These are phyloP conservation scores for Betta splendens DNA, from an alignment of 2,797 vertebrate species.

Conservation along the genomic window DNA sequence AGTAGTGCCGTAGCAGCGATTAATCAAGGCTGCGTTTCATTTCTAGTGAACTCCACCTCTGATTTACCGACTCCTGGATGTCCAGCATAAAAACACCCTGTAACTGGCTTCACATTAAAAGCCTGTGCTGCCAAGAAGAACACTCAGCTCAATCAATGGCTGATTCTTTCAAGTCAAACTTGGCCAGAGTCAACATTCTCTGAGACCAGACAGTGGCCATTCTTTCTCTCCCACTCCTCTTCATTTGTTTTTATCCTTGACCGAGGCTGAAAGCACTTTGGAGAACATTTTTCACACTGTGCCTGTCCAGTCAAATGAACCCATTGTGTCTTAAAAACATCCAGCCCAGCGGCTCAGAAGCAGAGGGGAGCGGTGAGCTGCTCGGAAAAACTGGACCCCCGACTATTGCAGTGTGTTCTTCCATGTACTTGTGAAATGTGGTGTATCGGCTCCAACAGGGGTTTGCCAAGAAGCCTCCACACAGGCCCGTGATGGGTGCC, in stretches of 20 bases:
- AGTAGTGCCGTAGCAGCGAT: no score
- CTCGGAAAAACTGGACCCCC: conserved; percentile 36
- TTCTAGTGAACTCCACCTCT: neutral
- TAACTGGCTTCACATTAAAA: conserved; percentile 31
- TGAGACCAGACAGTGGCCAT: conserved; percentile 54
- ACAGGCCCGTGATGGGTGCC: conserved; percentile 8
- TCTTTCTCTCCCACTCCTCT: conserved; percentile 56
- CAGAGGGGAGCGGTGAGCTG: conserved; percentile 21
- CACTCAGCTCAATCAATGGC: conserved; percentile 60
- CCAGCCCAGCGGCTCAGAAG: conserved; percentile 45
- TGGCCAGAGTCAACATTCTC: conserved; percentile 52
- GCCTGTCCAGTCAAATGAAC: conserved; percentile 66
- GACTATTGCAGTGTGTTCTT: conserved; percentile 53
- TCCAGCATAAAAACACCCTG: neutral
- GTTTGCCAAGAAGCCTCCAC: conserved; percentile 50
- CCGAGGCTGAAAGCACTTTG: conserved; percentile 50
- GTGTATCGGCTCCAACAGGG: conserved; percentile 62
- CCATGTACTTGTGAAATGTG: conserved; percentile 70
- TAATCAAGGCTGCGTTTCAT: neutral
- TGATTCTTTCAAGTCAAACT: conserved; percentile 57
- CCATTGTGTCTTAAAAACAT: conserved; percentile 71
- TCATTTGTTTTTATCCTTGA: conserved; percentile 60
- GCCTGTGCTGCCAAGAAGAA: conserved; percentile 31
- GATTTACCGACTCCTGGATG: neutral
- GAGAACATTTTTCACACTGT: conserved; percentile 61